phyloP scores from a whole-genome alignment of 2,888 invertebrate genomes.

The Molorchus minor region DNA sequence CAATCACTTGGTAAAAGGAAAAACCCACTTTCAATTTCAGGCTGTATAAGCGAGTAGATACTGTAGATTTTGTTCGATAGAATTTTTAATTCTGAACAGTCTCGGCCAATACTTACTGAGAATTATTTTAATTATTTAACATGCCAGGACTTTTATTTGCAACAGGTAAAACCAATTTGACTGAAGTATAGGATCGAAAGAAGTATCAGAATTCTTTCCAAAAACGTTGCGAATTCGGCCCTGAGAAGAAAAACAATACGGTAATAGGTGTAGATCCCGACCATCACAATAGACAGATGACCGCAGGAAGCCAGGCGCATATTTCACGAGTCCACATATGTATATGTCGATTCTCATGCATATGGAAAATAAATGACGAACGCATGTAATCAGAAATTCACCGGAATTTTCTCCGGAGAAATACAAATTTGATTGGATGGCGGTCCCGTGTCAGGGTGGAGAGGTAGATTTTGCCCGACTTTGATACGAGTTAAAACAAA shows the following conservation, averaged over 20 bases:
- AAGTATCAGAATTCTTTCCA: too few relatives aligned
- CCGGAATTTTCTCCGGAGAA: constrained; percentile 61
- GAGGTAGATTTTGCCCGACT: constrained; percentile 16
- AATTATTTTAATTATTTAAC: too few relatives aligned
- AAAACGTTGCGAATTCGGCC: constrained; percentile 7
- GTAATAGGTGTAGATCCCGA: constrained; percentile 40
- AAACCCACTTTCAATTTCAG: too few relatives aligned
- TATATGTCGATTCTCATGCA: constrained; percentile 60
- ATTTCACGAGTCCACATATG: constrained; percentile 59
- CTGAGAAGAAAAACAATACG: constrained; percentile 18
- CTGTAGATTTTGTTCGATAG: too few relatives aligned
- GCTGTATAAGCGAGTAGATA: too few relatives aligned
- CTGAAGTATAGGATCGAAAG: too few relatives aligned
- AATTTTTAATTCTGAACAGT: too few relatives aligned
- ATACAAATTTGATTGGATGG: constrained; percentile 61
- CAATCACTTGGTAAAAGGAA: too few relatives aligned
- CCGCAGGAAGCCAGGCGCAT: constrained; percentile 56
- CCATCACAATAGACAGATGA: constrained; percentile 52
- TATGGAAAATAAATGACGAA: constrained; percentile 59
- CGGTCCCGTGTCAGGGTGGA: constrained; percentile 38
- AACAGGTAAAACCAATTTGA: too few relatives aligned
- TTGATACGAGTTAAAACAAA: constrained; percentile 18
- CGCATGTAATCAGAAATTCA: constrained; percentile 59
- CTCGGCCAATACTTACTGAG: too few relatives aligned
- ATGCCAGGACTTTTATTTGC: too few relatives aligned